Evolutionary conservation across 2,797 vertebrate species (phyloP), one percentile per base, ranked within the genome.

Genomic region (Coendou prehensilis): DNA sequence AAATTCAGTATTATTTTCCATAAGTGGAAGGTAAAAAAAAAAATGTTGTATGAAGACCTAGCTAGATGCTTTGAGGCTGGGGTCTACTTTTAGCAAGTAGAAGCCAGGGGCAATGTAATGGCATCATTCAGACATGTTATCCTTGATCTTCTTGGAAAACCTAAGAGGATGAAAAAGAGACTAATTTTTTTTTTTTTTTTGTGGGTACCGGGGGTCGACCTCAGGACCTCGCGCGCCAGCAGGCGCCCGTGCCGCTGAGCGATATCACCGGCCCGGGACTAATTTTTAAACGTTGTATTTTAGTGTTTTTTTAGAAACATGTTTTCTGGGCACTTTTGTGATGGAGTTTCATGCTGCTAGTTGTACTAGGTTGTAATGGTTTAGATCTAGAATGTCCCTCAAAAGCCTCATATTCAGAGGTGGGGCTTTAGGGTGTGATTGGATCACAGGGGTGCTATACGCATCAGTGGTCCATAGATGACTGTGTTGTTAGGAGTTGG

Each of bases 111-210:
- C 75, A 84, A 80, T 4, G 54, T 17, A 28, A 45, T 14, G 37
- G 52, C 26, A 26, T 4, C 15, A 56, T 47, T n/a, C 37, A 30
- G 30, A 52, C 17, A 33, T 52, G n/a, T 56, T 33, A 57, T n/a
- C 37, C 26, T 79, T 82, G 63, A 79, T 11, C n/a, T 85, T 79
- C 52, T 37, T 59, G 63, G 79, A n/a, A 96, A 89, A 83, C 57
- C 50, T 59, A 92, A 92, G 50, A 71, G 37, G 28, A 33, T 28
- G 52, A 30, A 26, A 75, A 85, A 94, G 50, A 33, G 5, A 78
- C 4, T 56, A 13, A 76, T 45, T 52, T 85, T 91, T 63, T 41
- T 41, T 41, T 41, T 41, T 41, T 41, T 41, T 41, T 41, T 41
- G 37, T 41, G 37, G 37, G 37, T 41, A 41, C 37, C 37, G 37